phyloP scores from a whole-genome alignment of 1,140 invertebrate genomes.

The Tribolium castaneum region DNA sequence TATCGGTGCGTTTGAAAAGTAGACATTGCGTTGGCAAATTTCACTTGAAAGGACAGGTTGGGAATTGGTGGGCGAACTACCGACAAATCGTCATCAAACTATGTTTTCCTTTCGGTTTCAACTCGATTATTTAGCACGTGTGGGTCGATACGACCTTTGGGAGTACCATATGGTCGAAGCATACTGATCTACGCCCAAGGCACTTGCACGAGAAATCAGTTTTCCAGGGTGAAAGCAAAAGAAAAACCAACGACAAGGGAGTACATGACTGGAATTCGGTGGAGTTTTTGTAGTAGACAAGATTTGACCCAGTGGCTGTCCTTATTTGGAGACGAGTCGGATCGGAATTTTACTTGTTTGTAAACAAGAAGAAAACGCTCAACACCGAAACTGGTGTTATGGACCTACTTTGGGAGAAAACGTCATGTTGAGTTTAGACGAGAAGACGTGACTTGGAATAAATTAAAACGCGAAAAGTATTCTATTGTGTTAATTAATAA shows the following conservation, averaged over 20 bases:
- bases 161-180: background rate
- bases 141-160: background rate
- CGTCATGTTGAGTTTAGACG: background rate
- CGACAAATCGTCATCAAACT: background rate
- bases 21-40: background rate
- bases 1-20: conserved; percentile 2
- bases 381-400: background rate
- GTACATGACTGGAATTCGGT: background rate
- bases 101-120: conserved; percentile 11
- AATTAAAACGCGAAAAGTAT: background rate
- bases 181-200: background rate
- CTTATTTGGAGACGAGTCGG: background rate
- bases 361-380: background rate
- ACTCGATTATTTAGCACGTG: conserved; percentile 5
- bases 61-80: background rate
- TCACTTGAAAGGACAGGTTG: background rate
- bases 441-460: background rate
- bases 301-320: background rate
- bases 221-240: background rate
- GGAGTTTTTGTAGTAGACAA: background rate
- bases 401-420: background rate
- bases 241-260: background rate
- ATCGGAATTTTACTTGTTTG: background rate
- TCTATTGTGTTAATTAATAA: background rate
- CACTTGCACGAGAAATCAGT: background rate